A percentile compares a stretch with the other conserved stretches of the same genome.
Evolutionary conservation across 2,797 vertebrate genomes (phyloP).

Genomic region (Eurystomus glaucurus): DNA sequence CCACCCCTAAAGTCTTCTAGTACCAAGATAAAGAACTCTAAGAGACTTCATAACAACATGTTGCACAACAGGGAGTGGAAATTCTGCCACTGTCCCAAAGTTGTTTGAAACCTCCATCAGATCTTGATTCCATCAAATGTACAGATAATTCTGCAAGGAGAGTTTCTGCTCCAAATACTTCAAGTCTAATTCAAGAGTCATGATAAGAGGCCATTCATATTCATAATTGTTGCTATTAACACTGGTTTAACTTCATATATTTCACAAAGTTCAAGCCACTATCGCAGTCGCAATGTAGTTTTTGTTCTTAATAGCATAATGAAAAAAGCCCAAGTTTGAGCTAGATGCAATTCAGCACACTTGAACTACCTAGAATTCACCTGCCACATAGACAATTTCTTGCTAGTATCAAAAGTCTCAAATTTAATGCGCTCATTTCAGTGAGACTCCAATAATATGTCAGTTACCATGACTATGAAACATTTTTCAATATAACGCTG

Average conservation of each 20-base stretch:
- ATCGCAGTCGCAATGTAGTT: background rate
- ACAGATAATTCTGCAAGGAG: background rate
- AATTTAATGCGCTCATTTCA: background rate
- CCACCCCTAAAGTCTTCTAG: background rate
- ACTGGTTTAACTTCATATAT: background rate
- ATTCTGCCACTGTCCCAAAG: background rate
- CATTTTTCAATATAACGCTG: background rate
- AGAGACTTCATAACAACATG: background rate
- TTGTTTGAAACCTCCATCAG: background rate
- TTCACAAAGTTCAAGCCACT: background rate
- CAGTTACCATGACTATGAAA: background rate
- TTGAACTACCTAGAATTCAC: background rate
- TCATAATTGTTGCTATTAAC: background rate
- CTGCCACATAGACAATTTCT: background rate
- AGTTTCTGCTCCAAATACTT: background rate
- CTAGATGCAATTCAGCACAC: background rate
- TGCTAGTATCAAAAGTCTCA: background rate
- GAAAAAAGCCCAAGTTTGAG: background rate
- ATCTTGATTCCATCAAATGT: background rate
- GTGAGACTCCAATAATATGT: background rate
- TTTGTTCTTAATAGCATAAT: background rate
- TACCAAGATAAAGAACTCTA: background rate
- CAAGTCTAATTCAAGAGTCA: background rate
- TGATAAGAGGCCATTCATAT: rapidly evolving
- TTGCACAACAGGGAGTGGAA: background rate